phyloP scores from a whole-genome alignment of 1,140 invertebrate genomes.

The Drosophila erecta region DNA sequence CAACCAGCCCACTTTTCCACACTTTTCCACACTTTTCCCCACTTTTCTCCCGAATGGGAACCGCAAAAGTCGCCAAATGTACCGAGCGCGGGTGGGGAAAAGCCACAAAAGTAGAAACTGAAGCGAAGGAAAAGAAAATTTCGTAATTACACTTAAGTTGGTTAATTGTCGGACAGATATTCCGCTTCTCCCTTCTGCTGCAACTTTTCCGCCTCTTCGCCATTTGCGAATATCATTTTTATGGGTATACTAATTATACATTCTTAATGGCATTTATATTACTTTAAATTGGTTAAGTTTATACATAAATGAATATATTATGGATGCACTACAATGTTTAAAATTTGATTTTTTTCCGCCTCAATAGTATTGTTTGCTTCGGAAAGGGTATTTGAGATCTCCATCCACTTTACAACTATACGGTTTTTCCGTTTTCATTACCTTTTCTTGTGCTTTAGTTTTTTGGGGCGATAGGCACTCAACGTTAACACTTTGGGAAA shows the following conservation, averaged over 20 bases:
- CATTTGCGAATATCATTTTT: neutral
- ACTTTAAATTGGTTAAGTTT: neutral
- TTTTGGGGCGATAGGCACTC: conserved; percentile 4
- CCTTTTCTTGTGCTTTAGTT: neutral
- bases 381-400: neutral
- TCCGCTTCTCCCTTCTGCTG: conserved; percentile 28
- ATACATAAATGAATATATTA: conserved; percentile 3
- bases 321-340: neutral
- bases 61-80: conserved; percentile 30
- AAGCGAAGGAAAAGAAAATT: conserved; percentile 31
- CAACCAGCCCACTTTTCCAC: conserved; percentile 2
- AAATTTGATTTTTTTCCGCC: neutral
- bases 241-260: conserved; percentile 22
- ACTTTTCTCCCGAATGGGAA: neutral
- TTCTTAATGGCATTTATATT: conserved; percentile 16
- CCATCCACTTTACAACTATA: too few relatives aligned
- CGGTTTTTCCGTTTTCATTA: neutral
- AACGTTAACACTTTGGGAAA: neutral
- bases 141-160: conserved; percentile 44
- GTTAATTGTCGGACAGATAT: conserved; percentile 45
- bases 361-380: too few relatives aligned
- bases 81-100: neutral
- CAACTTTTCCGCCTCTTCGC: conserved; percentile 17
- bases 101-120: conserved; percentile 40
- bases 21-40: conserved; percentile 3